These are phyloP conservation scores for Mesochorus sp. DNA, from an alignment of 2,888 invertebrate species.

Conservation along the genomic window DNA sequence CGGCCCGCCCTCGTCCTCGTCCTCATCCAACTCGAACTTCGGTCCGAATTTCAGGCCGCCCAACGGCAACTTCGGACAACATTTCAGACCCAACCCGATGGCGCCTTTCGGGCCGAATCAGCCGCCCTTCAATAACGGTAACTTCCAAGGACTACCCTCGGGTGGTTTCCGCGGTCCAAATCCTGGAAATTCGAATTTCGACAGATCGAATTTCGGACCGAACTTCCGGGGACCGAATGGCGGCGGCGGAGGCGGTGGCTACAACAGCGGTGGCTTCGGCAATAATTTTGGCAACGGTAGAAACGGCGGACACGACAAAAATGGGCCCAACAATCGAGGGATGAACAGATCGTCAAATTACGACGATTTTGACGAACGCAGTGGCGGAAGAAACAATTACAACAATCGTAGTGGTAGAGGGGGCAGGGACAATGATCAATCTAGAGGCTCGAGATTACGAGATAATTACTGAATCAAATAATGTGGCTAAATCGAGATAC, in stretches of 20 bases:
- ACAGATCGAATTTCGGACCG: slow-evolving; percentile 74
- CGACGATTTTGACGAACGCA: slow-evolving; percentile 70
- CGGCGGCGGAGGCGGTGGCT: slow-evolving; percentile 55
- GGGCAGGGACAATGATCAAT: slow-evolving; percentile 73
- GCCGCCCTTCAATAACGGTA: slow-evolving; percentile 71
- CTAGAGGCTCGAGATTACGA: slow-evolving; percentile 71
- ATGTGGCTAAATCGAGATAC: no score
- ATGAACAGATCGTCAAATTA: slow-evolving; percentile 71
- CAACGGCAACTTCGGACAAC: slow-evolving; percentile 76
- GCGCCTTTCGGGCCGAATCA: slow-evolving; percentile 73
- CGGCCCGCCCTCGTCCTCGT: slow-evolving; percentile 73
- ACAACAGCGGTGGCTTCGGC: slow-evolving; percentile 62
- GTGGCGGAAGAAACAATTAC: slow-evolving; percentile 70
- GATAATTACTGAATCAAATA: slow-evolving; percentile 76
- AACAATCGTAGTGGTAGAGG: slow-evolving; percentile 74
- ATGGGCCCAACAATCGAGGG: slow-evolving; percentile 73
- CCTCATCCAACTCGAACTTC: slow-evolving; percentile 71
- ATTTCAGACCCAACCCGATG: slow-evolving; percentile 75
- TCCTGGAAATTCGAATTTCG: slow-evolving; percentile 72
- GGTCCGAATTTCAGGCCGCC: slow-evolving; percentile 72
- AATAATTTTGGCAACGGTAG: slow-evolving; percentile 64
- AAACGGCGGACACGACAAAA: slow-evolving; percentile 67
- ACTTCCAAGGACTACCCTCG: slow-evolving; percentile 74
- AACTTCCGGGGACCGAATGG: slow-evolving; percentile 73
- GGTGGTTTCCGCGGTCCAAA: slow-evolving; percentile 77